Base-by-base conservation (phyloP, 92 coral and sea anemone genomes). In the Bergia puertoricense region DNA sequence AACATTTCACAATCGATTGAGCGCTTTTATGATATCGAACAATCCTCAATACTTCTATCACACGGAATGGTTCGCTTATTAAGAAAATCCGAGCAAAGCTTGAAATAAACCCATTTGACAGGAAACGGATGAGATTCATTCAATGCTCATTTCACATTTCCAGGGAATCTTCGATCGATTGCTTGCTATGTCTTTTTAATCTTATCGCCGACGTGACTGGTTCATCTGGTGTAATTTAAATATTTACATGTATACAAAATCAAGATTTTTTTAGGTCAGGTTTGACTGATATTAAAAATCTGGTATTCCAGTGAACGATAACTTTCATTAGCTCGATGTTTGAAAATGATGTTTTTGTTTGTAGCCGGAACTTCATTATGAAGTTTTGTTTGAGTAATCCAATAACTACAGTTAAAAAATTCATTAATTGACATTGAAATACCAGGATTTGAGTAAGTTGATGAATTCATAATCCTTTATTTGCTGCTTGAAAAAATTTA, bases 1-100 rank as follows among this genome's bases (percentile, higher is more conserved):
- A 69, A 23, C 78, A 84, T 84, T 71, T 84, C 87, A 69, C 67
- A 50, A 71, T 84, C 78, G 44, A 67, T 69, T 69, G 87, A 68
- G 45, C 79, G 11, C 81, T 36, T 82, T 81, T 65, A 62, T n/a
- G 40, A 43, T 82, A 56, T 66, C 76, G 40, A 40, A 66, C 76
- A 82, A 40, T 66, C 43, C 40, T 81, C 37, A 76, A 59, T 42
- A 59, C 85, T 59, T 57, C 20, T 59, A 38, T 23, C 4, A 20
- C 22, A 39, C 45, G 79, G 44, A 36, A 36, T 72, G 41, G 59
- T 30, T 36, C 8, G 5, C 77, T 14, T 37, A 16, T 23, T 7
- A 74, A 59, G 71, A 38, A 81, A 59, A 57, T 38, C 38, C 44
- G 39, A 30, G 13, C 3, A 4, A 67, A 71, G 59, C 43, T 68